These are phyloP conservation scores for Sycophila texana DNA, from an alignment of 2,888 invertebrate species.

Conservation along the genomic window DNA sequence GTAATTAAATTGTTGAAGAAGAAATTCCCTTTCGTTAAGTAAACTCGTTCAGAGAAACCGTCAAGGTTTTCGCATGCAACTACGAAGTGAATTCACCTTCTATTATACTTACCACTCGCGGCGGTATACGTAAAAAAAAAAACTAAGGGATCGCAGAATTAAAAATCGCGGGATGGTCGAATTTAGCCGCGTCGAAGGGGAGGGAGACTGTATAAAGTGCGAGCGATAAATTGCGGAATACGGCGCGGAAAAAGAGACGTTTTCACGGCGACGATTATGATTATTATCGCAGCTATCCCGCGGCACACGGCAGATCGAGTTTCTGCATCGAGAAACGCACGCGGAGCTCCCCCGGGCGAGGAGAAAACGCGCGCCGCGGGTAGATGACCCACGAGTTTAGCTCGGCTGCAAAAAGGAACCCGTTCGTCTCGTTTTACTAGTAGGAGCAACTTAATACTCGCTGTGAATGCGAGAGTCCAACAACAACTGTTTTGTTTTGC, in stretches of 20 bases:
- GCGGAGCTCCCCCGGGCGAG: constrained; percentile 6
- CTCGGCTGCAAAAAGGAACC: constrained; percentile 60
- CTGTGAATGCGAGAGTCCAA: not conserved
- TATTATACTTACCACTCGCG: too few relatives aligned
- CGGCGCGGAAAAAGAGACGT: not conserved
- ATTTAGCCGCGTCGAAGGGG: not conserved
- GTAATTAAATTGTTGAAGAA: too few relatives aligned
- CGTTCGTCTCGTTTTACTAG: constrained; percentile 62
- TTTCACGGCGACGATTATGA: not conserved
- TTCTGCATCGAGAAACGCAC: constrained; percentile 33
- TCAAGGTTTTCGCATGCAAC: too few relatives aligned
- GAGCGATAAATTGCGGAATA: not conserved
- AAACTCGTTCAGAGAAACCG: too few relatives aligned
- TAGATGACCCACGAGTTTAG: constrained; percentile 60
- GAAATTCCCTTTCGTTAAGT: too few relatives aligned
- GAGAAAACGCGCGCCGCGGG: constrained; percentile 55
- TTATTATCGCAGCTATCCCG: not conserved
- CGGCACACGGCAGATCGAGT: constrained; percentile 39
- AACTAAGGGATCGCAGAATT: too few relatives aligned
- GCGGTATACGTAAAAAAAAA: too few relatives aligned
- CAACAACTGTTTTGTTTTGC: constrained; percentile 43
- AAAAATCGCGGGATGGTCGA: not conserved
- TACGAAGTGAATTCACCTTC: too few relatives aligned
- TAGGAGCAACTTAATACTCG: constrained; percentile 61
- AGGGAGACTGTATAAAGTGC: not conserved